Conservation (phyloP, 2,113 vertebrate genomes). For the Poecile atricapillus region DNA sequence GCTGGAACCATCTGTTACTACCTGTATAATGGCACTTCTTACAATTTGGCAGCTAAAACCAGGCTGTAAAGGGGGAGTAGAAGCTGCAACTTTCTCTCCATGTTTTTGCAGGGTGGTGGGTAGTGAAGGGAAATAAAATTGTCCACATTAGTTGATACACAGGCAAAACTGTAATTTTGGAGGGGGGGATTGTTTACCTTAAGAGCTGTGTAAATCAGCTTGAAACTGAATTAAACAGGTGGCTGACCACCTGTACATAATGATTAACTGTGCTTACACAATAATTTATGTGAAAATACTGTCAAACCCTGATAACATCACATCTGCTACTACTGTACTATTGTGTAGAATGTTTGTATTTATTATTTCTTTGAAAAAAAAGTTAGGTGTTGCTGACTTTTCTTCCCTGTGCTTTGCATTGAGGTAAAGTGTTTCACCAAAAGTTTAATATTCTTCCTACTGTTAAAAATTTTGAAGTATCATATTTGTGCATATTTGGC, state of each 20-base stretch:
- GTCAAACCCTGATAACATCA: conserved; percentile 56
- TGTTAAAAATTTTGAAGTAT: not conserved
- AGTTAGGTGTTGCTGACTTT: not conserved
- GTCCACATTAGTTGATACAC: not conserved
- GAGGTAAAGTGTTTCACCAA: not conserved
- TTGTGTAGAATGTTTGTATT: conserved; percentile 12
- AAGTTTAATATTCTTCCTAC: not conserved
- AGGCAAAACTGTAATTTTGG: conserved; percentile 50
- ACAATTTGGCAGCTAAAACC: not conserved
- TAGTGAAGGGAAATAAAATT: conserved; percentile 27
- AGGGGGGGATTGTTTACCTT: conserved; percentile 24
- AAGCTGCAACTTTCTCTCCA: not conserved
- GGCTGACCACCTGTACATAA: conserved; percentile 66
- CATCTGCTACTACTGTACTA: conserved; percentile 61
- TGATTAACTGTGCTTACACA: conserved; percentile 68
- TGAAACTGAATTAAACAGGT: conserved; percentile 71
- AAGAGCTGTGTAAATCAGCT: conserved; percentile 67
- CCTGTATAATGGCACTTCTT: not conserved
- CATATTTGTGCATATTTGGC: not conserved
- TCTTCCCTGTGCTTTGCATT: not conserved
- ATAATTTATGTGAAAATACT: conserved; percentile 72
- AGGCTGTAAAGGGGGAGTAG: not conserved
- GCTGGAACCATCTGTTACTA: not conserved
- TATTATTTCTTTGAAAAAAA: conserved; percentile 2
- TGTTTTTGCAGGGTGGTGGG: not conserved